A percentile compares a stretch with the other conserved stretches of the same genome.
Conservation (phyloP, 2,888 invertebrate species). For the Podabrus alpinus region DNA sequence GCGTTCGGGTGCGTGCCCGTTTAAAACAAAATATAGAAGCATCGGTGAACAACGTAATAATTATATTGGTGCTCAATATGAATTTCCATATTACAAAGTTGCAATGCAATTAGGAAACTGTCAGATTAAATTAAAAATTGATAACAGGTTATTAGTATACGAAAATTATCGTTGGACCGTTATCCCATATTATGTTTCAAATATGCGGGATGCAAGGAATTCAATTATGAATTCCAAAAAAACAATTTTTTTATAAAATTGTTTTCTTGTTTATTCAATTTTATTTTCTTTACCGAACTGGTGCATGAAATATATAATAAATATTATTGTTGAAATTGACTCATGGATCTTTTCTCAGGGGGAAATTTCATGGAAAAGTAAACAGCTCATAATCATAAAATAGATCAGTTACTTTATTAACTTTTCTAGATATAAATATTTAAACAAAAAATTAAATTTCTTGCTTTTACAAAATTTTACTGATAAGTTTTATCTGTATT, state of each 20-base stretch:
- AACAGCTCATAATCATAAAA: too few species aligned
- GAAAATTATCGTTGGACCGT: not conserved
- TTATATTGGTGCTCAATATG: not conserved
- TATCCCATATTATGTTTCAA: not conserved
- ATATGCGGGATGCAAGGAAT: not conserved
- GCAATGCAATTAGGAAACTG: not conserved
- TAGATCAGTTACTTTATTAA: too few species aligned
- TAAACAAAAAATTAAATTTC: too few species aligned
- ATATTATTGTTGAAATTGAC: not conserved
- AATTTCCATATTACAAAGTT: not conserved
- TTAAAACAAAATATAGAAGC: constrained; percentile 4
- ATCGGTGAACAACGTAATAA: not conserved
- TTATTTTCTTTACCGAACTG: not conserved
- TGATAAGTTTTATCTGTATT: too few species aligned
- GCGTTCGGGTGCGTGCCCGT: constrained; percentile 27
- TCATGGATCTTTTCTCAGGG: not conserved
- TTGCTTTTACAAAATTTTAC: too few species aligned
- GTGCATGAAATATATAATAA: not conserved
- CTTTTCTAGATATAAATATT: too few species aligned
- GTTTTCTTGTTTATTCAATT: not conserved
- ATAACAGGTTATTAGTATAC: not conserved
- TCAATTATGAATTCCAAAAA: not conserved
- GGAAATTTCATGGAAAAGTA: too few species aligned
- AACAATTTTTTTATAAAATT: not conserved
- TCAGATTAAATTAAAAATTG: constrained; percentile 1